Conservation (phyloP, 2,113 vertebrate species). For the Hippocampus comes region DNA sequence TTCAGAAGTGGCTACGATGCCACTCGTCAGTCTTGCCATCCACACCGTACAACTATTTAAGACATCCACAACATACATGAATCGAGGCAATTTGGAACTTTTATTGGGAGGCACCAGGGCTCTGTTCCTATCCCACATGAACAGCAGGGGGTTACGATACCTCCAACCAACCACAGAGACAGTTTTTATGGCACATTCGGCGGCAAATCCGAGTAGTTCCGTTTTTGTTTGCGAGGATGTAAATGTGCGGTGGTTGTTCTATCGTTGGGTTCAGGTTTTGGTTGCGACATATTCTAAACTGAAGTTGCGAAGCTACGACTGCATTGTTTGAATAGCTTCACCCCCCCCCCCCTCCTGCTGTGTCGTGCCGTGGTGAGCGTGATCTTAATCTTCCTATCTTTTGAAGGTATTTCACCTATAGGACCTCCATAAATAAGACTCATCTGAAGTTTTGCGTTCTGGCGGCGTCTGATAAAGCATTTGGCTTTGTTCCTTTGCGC, state of each 20-base stretch:
- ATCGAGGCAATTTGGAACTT: too few species aligned
- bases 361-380: conserved; percentile 30
- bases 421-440: conserved; percentile 61
- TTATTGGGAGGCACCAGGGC: too few species aligned
- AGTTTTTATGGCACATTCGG: conserved; percentile 11
- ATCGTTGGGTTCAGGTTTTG: conserved; percentile 1
- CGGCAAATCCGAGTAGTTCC: conserved; percentile 38
- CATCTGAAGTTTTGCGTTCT: conserved; percentile 64
- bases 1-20: too few species aligned
- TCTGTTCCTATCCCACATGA: too few species aligned
- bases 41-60: too few species aligned
- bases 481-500: conserved; percentile 34
- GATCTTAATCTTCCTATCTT: conserved; percentile 66
- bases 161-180: conserved; percentile 48
- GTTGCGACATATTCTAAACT: conserved; percentile 45
- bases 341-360: conserved; percentile 7
- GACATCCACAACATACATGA: too few species aligned
- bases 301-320: conserved; percentile 35
- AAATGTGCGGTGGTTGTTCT: conserved; percentile 16
- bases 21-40: too few species aligned
- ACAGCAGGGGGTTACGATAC: not conserved
- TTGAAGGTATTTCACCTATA: conserved; percentile 63
- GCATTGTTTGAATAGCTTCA: conserved; percentile 55
- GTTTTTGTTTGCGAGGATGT: conserved; percentile 16
- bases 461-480: conserved; percentile 65